These are phyloP conservation scores for Anthrax anthrax DNA, from an alignment of 2,888 invertebrate species.

Conservation along the genomic window DNA sequence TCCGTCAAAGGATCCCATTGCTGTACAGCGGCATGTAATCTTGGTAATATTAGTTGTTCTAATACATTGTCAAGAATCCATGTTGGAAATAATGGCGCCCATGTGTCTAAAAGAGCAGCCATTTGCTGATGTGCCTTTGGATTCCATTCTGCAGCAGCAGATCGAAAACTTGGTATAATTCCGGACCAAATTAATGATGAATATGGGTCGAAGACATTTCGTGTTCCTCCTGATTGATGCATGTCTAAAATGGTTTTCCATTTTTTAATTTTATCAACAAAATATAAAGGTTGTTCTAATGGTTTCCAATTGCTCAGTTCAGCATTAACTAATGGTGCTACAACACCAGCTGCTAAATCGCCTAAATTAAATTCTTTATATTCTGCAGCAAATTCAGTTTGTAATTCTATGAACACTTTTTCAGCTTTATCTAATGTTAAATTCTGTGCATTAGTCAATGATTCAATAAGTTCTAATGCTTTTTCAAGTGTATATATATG, in stretches of 20 bases:
- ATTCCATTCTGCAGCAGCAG: slow-evolving; percentile 56
- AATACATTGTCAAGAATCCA: slow-evolving; percentile 75
- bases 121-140: slow-evolving; percentile 65
- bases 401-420: slow-evolving; percentile 28
- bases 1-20: slow-evolving; percentile 94
- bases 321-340: slow-evolving; percentile 68
- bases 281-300: slow-evolving; percentile 48
- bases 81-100: slow-evolving; percentile 63
- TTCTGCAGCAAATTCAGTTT: slow-evolving; percentile 53
- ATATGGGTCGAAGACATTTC: slow-evolving; percentile 46
- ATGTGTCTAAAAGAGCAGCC: slow-evolving; percentile 63
- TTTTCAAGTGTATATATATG: slow-evolving; percentile 57
- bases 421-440: slow-evolving; percentile 35
- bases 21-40: slow-evolving; percentile 58
- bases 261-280: slow-evolving; percentile 47
- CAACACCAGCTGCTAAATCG: slow-evolving; percentile 67
- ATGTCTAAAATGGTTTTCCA: slow-evolving; percentile 50
- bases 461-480: slow-evolving; percentile 52
- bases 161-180: slow-evolving; percentile 68
- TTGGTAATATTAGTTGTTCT: slow-evolving; percentile 69
- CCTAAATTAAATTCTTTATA: slow-evolving; percentile 75
- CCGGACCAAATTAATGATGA: slow-evolving; percentile 76
- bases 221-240: slow-evolving; percentile 23
- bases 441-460: slow-evolving; percentile 29
- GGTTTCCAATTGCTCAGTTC: slow-evolving; percentile 69